phyloP scores from a whole-genome alignment of 2,797 vertebrate species.

The Pangasius macronema region DNA sequence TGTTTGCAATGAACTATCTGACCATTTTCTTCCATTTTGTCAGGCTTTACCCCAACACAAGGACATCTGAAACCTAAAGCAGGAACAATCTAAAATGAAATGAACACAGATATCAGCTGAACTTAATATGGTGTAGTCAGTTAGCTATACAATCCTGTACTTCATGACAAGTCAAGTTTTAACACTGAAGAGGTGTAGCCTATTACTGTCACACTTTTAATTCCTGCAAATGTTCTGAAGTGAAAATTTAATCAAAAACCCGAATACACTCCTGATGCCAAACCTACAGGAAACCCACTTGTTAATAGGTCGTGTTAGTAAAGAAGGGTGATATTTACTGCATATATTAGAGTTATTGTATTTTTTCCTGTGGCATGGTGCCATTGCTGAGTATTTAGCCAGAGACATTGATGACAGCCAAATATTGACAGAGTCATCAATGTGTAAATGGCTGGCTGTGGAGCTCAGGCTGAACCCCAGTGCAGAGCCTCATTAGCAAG shows the following conservation, averaged over 20 bases:
- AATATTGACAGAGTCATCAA: conserved; percentile 18
- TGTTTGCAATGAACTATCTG: background rate
- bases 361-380: background rate
- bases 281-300: background rate
- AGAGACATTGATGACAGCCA: background rate
- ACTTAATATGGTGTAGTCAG: background rate
- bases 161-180: too few species aligned
- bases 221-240: background rate
- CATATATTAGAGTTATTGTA: background rate
- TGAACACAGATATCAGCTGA: background rate
- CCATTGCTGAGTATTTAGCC: background rate
- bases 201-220: background rate
- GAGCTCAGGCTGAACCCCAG: background rate
- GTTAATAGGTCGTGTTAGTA: background rate
- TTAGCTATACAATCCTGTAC: background rate
- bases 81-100: background rate
- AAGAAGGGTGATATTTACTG: background rate
- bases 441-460: conserved; percentile 15
- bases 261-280: background rate
- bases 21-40: background rate
- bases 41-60: background rate
- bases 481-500: conserved; percentile 37
- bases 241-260: background rate
- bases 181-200: background rate
- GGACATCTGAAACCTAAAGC: background rate